These are phyloP conservation scores for Heliconius congener DNA, from an alignment of 1,140 invertebrate genomes.

Conservation along the genomic window DNA sequence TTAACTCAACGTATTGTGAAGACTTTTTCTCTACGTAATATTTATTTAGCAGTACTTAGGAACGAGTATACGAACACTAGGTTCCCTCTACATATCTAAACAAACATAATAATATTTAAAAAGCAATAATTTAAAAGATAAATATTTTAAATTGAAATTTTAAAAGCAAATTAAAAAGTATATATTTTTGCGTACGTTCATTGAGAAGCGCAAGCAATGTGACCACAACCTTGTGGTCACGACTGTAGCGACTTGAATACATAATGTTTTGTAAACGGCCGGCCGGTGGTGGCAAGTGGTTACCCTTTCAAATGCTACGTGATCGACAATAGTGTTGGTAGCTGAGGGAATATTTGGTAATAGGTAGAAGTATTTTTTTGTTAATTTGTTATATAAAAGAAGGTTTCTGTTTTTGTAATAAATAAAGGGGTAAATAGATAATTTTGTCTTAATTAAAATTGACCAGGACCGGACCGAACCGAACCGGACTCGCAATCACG, in stretches of 20 bases:
- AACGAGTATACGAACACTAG: too few relatives aligned
- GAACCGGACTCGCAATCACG: too few relatives aligned
- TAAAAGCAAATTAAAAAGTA: too few relatives aligned
- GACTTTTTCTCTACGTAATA: too few relatives aligned
- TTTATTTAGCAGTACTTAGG: too few relatives aligned
- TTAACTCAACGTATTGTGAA: too few relatives aligned
- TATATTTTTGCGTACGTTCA: neutral
- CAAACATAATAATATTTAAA: too few relatives aligned
- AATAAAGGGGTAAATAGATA: neutral
- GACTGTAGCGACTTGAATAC: constrained; percentile 7
- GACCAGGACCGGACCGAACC: too few relatives aligned
- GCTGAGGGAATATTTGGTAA: neutral
- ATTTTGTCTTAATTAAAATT: neutral
- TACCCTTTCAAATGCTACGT: constrained; percentile 2
- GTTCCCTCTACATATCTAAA: too few relatives aligned
- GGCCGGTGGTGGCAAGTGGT: neutral
- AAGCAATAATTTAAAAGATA: too few relatives aligned
- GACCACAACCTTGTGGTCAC: neutral
- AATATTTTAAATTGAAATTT: too few relatives aligned
- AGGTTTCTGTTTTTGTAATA: neutral
- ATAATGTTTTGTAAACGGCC: constrained; percentile 2
- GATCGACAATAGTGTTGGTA: neutral
- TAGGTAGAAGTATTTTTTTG: neutral
- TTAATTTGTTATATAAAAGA: neutral
- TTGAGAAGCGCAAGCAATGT: neutral